Conservation (phyloP, 2,797 vertebrate species). For the Psittacula echo region DNA sequence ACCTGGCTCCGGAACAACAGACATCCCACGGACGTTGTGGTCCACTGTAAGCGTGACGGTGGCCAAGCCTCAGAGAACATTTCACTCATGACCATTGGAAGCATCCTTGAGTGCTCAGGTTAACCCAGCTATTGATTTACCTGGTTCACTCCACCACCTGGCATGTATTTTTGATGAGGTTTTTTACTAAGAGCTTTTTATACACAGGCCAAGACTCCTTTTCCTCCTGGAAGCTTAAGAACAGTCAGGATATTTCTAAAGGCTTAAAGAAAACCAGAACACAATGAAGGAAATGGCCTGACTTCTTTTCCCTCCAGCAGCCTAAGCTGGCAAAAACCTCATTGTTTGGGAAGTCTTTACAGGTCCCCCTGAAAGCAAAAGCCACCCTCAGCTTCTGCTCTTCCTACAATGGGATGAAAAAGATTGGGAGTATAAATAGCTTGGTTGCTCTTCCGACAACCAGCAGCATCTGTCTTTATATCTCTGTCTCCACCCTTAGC, state of each 20-base stretch:
- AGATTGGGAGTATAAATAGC: background rate
- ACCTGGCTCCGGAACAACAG: background rate
- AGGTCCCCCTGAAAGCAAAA: background rate
- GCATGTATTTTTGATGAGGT: background rate
- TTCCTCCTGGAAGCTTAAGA: background rate
- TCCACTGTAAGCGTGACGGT: background rate
- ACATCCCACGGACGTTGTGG: background rate
- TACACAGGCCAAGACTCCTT: background rate
- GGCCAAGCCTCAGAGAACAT: background rate
- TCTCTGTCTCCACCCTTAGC: slow-evolving; percentile 28
- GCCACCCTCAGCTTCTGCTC: background rate
- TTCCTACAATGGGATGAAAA: background rate
- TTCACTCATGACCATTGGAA: fast-evolving
- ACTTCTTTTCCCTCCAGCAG: background rate
- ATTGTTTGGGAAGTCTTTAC: background rate
- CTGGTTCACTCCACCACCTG: background rate
- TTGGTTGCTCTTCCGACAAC: background rate
- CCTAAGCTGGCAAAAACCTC: background rate
- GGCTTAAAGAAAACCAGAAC: background rate
- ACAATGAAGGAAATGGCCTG: background rate
- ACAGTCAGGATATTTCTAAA: background rate
- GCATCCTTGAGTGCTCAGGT: background rate
- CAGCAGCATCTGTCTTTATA: slow-evolving; percentile 1
- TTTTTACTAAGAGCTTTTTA: background rate
- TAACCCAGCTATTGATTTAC: background rate